Conservation (phyloP, 2,113 vertebrate species). For the Ptyas mucosa region DNA sequence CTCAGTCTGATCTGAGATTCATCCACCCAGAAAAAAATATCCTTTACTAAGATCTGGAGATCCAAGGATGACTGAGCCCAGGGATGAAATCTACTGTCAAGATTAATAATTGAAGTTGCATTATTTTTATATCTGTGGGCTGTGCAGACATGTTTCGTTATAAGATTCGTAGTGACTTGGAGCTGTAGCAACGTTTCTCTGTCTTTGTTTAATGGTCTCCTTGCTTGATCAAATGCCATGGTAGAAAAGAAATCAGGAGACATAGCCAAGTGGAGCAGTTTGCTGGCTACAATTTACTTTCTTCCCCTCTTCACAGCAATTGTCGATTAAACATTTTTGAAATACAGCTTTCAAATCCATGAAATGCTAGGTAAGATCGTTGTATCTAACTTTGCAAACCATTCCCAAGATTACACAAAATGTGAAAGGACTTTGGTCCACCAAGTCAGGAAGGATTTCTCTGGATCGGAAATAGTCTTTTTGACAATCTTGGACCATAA, state of each 20-base stretch:
- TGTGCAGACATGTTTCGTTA: background rate
- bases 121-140: background rate
- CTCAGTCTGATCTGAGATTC: background rate
- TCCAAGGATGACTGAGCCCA: background rate
- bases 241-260: background rate
- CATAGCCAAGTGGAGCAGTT: background rate
- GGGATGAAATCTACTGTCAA: background rate
- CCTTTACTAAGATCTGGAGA: background rate
- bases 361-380: background rate
- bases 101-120: background rate
- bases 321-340: background rate
- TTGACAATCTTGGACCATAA: background rate
- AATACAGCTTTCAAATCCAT: background rate
- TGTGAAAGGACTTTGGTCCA: background rate
- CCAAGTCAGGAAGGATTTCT: background rate
- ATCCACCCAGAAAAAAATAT: background rate
- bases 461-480: background rate
- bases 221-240: background rate
- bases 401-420: background rate
- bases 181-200: background rate
- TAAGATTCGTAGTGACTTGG: background rate
- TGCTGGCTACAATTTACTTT: background rate
- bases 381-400: background rate
- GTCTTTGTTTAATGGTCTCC: background rate
- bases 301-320: background rate